Evolutionary conservation across 2,113 vertebrate species (phyloP), one percentile per base, ranked within the genome.

Genomic region (Hemibagrus wyckioides): DNA sequence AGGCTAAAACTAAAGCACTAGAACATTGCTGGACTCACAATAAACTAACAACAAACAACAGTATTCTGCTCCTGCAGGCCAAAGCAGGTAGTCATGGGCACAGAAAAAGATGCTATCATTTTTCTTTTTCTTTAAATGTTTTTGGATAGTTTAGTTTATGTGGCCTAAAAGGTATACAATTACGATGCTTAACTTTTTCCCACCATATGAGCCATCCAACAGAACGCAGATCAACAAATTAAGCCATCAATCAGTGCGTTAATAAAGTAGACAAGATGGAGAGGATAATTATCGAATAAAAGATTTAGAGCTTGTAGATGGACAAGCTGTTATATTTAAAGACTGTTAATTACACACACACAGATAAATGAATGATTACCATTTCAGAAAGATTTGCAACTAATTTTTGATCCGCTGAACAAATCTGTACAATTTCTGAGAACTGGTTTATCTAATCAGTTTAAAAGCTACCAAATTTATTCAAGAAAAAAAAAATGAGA

Each of bases 1-100:
- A 57, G 83, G 83, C 83, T 59, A 85, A 59, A 61, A n/a, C 25
- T 48, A 30, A 75, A 85, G 28, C 69, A 33, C 61, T 25, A 7
- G 41, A 83, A 69, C 15, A 33, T 13, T 6, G 19, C 61, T 30
- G 28, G 25, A 23, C 41, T 52, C 30, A 15, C 28, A 9, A 65
- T 15, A 13, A 5, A 4, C 56, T 63, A 17, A 48, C 44, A 48
- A 48, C 44, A 48, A 48, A 48, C 44, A 48, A 48, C 9, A 48
- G 9, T 8, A 48, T 48, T 44, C 44, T 48, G 44, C 3, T 48
- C 9, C 9, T n/a, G n/a, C 30, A 36, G 80, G 25, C 54, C 25
- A 82, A 63, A 48, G 17, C 19, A 14, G 19, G 77, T 56, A 54
- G 77, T 56, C 8, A 80, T 33, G 30, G 23, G 30, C 77, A 77